phyloP scores from a whole-genome alignment of 1,140 invertebrate genomes.

The Meloidogyne exigua region DNA sequence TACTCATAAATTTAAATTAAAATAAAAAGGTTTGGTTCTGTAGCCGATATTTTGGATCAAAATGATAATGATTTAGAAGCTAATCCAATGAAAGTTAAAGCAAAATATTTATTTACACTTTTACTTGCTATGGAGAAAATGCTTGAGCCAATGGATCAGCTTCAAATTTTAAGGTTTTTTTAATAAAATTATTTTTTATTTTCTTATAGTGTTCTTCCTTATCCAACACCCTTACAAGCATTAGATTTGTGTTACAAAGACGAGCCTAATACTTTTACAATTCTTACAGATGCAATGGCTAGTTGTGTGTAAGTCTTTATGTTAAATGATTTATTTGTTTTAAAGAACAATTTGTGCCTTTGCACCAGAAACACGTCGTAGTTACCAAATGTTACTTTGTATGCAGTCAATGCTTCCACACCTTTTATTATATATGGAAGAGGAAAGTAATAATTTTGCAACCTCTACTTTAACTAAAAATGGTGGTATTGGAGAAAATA shows the following conservation, averaged over 20 bases:
- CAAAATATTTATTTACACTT: conserved; percentile 68
- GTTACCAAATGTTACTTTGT: conserved; percentile 87
- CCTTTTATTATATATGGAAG: conserved; percentile 87
- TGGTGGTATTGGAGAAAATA: background rate
- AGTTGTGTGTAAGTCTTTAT: conserved; percentile 75
- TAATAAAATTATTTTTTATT: background rate
- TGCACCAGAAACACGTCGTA: conserved; percentile 86
- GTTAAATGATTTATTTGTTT: background rate
- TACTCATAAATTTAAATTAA: conserved; percentile 65
- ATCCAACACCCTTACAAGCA: conserved; percentile 90
- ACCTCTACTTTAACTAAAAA: background rate
- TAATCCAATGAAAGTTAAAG: conserved; percentile 63
- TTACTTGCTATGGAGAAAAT: conserved; percentile 69
- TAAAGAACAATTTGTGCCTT: conserved; percentile 86
- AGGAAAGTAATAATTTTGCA: conserved; percentile 74
- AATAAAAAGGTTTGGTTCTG: conserved; percentile 98
- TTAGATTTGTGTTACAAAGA: conserved; percentile 96
- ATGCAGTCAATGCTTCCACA: conserved; percentile 92
- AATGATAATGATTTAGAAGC: conserved; percentile 62
- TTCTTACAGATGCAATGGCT: conserved; percentile 83
- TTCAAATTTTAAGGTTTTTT: conserved; percentile 18
- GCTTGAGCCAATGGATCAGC: conserved; percentile 72
- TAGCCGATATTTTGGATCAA: conserved; percentile 85
- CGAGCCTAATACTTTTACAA: conserved; percentile 87
- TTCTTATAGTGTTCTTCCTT: conserved; percentile 84